phyloP scores from a whole-genome alignment of 1,140 invertebrate genomes.

The Sitophilus oryzae region DNA sequence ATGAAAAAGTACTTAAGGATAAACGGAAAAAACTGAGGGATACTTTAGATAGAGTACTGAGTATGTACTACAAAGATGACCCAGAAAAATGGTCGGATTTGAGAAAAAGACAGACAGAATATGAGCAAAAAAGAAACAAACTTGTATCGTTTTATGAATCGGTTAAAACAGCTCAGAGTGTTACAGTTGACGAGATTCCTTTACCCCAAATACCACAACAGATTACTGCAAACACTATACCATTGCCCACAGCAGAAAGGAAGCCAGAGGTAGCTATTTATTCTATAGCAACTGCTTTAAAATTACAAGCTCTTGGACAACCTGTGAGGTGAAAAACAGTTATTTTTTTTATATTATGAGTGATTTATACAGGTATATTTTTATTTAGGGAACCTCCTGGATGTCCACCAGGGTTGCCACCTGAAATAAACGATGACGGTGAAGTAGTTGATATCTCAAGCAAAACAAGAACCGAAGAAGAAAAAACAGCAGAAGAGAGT shows the following conservation, averaged over 20 bases:
- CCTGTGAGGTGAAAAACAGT: constrained; percentile 9
- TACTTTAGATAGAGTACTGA: constrained; percentile 87
- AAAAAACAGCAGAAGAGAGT: constrained; percentile 5
- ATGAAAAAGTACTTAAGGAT: constrained; percentile 95
- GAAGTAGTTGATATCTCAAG: constrained; percentile 50
- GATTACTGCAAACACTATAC: constrained; percentile 58
- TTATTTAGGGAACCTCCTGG: constrained; percentile 65
- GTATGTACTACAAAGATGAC: constrained; percentile 97
- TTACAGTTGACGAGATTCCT: constrained; percentile 95
- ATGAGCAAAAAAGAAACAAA: constrained; percentile 82
- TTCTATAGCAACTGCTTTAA: constrained; percentile 42
- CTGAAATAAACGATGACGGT: constrained; percentile 60
- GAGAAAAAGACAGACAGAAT: constrained; percentile 85
- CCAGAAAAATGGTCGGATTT: constrained; percentile 88
- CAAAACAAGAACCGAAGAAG: constrained; percentile 34
- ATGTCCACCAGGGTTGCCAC: constrained; percentile 78
- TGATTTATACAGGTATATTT: background rate
- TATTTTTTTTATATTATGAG: background rate
- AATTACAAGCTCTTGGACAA: constrained; percentile 39
- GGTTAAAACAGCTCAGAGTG: constrained; percentile 89
- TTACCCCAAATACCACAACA: constrained; percentile 60
- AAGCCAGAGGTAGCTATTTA: constrained; percentile 45
- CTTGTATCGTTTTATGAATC: constrained; percentile 91
- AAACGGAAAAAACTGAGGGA: constrained; percentile 94
- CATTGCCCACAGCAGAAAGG: constrained; percentile 53